phyloP scores from a whole-genome alignment of 2,113 vertebrate species.

The Equus przewalskii region DNA sequence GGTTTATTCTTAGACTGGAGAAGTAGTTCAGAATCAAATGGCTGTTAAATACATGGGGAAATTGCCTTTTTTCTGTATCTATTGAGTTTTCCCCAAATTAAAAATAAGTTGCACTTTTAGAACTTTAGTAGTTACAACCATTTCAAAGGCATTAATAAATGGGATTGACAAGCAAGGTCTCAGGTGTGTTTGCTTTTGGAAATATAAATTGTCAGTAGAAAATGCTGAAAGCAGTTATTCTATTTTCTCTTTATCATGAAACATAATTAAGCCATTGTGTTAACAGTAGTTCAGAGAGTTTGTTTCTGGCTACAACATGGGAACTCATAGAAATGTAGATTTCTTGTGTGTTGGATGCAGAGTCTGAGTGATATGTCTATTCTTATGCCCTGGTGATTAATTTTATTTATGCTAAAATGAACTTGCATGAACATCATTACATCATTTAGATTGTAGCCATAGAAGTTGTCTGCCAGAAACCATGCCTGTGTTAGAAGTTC shows the following conservation, averaged over 20 bases:
- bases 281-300: slow-evolving; percentile 36
- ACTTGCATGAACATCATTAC: not conserved
- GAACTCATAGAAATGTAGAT: slow-evolving; percentile 22
- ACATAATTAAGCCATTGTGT: not conserved
- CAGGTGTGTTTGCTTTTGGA: slow-evolving; percentile 46
- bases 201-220: slow-evolving; percentile 37
- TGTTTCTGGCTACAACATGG: not conserved
- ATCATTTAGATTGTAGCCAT: slow-evolving; percentile 3
- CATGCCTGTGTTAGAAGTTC: not conserved
- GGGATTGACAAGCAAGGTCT: slow-evolving; percentile 13
- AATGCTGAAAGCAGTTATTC: slow-evolving; percentile 31
- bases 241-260: slow-evolving; percentile 41
- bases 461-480: slow-evolving; percentile 35
- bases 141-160: slow-evolving; percentile 57
- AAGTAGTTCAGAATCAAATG: slow-evolving; percentile 51
- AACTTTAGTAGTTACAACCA: not conserved
- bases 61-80: slow-evolving; percentile 13
- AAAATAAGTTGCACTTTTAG: slow-evolving; percentile 41
- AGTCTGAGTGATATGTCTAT: not conserved
- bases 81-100: slow-evolving; percentile 1
- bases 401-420: slow-evolving; percentile 49
- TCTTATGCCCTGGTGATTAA: not conserved
- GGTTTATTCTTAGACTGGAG: not conserved
- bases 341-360: slow-evolving; percentile 48
- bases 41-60: not conserved